Base-by-base conservation (phyloP, 2,797 vertebrate species). In the Gymnopithys bicolor region DNA sequence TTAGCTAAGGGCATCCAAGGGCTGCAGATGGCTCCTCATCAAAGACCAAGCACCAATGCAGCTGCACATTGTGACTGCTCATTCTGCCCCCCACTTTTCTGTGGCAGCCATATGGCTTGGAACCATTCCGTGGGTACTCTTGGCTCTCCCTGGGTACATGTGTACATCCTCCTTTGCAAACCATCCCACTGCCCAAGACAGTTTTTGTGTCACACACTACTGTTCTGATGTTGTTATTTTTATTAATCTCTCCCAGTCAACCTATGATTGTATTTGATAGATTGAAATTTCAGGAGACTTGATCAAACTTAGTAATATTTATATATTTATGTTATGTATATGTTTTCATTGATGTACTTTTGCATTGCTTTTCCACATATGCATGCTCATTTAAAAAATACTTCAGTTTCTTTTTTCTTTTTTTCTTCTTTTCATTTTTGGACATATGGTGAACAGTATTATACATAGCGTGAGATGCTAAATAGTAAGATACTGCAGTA, bases 221-320 rank as follows among this genome's bases (percentile, higher is more conserved):
- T 3, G 2, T 48, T 80, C 58, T 49, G 45, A 17, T 84, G 23
- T 58, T 1, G 2, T 45, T 46, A 56, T 32, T 0, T 0, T 0
- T 59, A 25, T 37, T 45, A 5, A 52, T 82, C 85, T 56, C 10
- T 76, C 27, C 3, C 49, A 28, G 22, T 55, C 16, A 82, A 46
- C 19, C 13, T 71, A 10, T 0, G 2, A 59, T 33, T 82, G 33
- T 55, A 45, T 88, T 85, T 51, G 35, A 48, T 9, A 69, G 52
- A 59, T 3, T 33, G 49, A 70, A 35, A 52, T 77, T 85, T 90
- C 64, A 67, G 52, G 18, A 80, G 21, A 55, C 33, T 45, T 74
- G 22, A 11, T 77, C 23, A 27, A 22, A 66, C 11, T 18, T 45
- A 19, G 14, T 43, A 70, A 81, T 90, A 68, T 84, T 81, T 94